These are phyloP conservation scores for Spea multiplicata DNA, from an alignment of 2,113 vertebrate species.

Conservation along the genomic window DNA sequence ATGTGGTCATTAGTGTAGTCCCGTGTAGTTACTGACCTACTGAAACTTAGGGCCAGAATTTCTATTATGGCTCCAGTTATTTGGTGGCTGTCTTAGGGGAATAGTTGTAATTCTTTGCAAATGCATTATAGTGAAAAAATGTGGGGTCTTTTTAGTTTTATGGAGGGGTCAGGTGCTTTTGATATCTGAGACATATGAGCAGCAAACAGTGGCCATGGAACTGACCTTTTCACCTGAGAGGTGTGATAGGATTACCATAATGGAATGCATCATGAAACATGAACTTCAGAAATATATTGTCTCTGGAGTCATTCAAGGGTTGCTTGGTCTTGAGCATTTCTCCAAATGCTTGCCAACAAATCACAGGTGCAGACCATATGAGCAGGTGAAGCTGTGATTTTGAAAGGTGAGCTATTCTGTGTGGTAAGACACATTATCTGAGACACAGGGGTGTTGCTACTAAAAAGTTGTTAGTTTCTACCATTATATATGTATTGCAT, in stretches of 20 bases:
- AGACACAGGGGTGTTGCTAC: not conserved
- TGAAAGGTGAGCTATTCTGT: slow-evolving; percentile 42
- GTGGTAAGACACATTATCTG: slow-evolving; percentile 11
- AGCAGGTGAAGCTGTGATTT: slow-evolving; percentile 40
- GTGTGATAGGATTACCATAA: slow-evolving; percentile 47
- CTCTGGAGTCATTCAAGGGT: slow-evolving; percentile 39
- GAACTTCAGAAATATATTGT: slow-evolving; percentile 44
- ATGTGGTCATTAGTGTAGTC: no score
- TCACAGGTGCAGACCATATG: slow-evolving; percentile 46
- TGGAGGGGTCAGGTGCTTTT: slow-evolving; percentile 39
- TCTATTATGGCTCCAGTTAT: no score
- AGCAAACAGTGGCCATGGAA: slow-evolving; percentile 30
- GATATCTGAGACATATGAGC: slow-evolving; percentile 44
- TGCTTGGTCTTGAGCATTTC: slow-evolving; percentile 42
- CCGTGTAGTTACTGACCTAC: no score
- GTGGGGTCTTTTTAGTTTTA: slow-evolving; percentile 23
- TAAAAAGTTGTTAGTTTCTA: slow-evolving; percentile 18
- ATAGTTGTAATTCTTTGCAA: slow-evolving; percentile 36
- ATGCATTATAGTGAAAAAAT: slow-evolving; percentile 35
- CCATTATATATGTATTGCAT: not conserved
- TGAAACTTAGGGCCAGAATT: no score
- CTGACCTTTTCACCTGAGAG: slow-evolving; percentile 46
- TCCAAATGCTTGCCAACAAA: slow-evolving; percentile 39
- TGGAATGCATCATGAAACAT: slow-evolving; percentile 47
- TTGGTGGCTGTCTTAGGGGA: slow-evolving; percentile 1